phyloP scores from a whole-genome alignment of 2,888 invertebrate genomes.

The Willowsia nigromaculata region DNA sequence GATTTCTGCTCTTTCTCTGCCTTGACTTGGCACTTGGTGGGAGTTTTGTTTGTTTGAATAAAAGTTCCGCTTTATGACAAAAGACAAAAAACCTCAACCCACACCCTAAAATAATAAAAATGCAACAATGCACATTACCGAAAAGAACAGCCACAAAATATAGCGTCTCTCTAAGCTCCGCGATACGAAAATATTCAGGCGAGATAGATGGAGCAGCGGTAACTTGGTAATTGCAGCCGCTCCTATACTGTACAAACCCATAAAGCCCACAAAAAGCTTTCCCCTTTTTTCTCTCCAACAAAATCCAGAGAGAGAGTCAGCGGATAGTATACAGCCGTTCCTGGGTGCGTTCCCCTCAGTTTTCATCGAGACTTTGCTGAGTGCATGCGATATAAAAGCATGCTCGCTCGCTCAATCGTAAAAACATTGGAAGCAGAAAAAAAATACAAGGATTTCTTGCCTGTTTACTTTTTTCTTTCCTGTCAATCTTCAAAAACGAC shows the following conservation, averaged over 20 bases:
- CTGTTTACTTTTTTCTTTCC: not conserved
- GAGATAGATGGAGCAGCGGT: conserved; percentile 39
- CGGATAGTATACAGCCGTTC: not conserved
- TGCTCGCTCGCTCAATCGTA: not conserved
- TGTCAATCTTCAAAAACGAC: not conserved
- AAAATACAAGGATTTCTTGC: not conserved
- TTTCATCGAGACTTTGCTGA: conserved; percentile 39
- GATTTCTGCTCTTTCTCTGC: not conserved
- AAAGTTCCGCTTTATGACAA: not conserved
- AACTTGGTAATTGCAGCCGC: not conserved
- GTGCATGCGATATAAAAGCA: not conserved
- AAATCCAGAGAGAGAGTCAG: not conserved
- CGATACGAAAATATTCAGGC: not conserved
- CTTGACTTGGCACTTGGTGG: not conserved
- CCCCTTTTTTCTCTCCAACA: not conserved
- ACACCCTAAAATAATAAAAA: conserved; percentile 10
- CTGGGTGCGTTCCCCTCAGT: conserved; percentile 63
- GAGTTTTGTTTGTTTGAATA: not conserved
- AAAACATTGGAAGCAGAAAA: not conserved
- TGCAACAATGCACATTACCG: conserved; percentile 31
- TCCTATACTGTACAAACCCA: no score
- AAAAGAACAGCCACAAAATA: not conserved
- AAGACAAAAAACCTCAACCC: not conserved
- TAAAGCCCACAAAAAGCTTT: not conserved
- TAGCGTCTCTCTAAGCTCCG: not conserved